Base-by-base conservation (phyloP, 2,797 vertebrate species). In the Threskiornis aethiopicus region DNA sequence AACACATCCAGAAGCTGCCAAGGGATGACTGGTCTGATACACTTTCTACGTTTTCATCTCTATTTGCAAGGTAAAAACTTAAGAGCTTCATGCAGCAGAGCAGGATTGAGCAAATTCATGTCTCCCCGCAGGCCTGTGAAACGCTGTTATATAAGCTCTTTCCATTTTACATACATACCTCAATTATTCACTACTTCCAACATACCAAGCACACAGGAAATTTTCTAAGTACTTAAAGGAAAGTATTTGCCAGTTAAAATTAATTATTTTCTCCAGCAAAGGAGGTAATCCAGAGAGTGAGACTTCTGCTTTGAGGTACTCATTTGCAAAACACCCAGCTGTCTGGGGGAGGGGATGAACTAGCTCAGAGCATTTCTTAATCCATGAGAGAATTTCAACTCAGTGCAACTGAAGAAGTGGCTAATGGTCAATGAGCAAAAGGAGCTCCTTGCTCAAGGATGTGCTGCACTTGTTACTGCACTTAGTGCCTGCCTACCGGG, bases 261-360 rank as follows among this genome's bases (percentile, higher is more conserved):
- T 16, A 52, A 90, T 87, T 75, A 9, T 70, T 75, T 92, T 83
- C 64, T 93, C 47, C 67, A 83, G 55, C 52, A 85, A 73, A 84
- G 24, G 29, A 84, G 62, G 61, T 62, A 92, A 84, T 84, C 58
- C 70, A 86, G 21, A 88, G 80, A 82, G 65, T 75, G 52, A 92
- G 44, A 78, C 55, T 91, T 94, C 49, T 92, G 89, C 90, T 94
- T 79, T 70, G 59, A 84, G 47, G 37, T 57, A 31, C 11, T 83
- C 13, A 37, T 86, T 91, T 89, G 52, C 77, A 94, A 85, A 84
- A 66, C 22, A 85, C 42, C 29, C 65, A 89, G 55, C 58, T 31
- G 9, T 33, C 16, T 9, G 10, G 21, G 37, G 8, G 9, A 11
- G 26, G 35, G 24, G 11, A 20, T 82, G 54, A 86, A 65, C 54